Base-by-base conservation (phyloP, 2,797 vertebrate genomes). In the Tangara arthus region DNA sequence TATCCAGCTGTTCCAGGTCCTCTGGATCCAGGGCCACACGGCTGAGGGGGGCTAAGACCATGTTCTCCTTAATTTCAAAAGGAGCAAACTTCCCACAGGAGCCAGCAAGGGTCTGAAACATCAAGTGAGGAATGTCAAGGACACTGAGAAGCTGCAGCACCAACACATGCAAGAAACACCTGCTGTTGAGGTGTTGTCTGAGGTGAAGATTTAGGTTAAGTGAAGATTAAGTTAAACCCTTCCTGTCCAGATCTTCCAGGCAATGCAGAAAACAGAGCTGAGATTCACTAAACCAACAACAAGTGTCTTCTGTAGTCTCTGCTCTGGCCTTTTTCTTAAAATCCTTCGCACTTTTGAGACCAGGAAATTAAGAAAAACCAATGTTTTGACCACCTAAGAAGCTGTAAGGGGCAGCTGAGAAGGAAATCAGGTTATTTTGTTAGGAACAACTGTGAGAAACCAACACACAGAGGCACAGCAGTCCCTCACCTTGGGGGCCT, bases 21-120 rank as follows among this genome's bases (percentile, higher is more conserved):
- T 98, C 98, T 7, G 98, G 98, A 19, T 98, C 98, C 83, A 98
- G 98, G 65, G 97, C 92, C 8, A 99, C 98, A 4, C 99, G 98
- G 52, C 97, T 98, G 61, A 98, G 96, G 2, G 99, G 99, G 19
- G 99, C 99, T 19, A 99, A 95, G 65, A 96, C 97, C 99, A 99
- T 99, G 96, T 99, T 98, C 90, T 99, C 98, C 96, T 99, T 99
- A 46, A 99, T 99, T 94, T 99, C 99, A 97, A 99, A 99, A 13
- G 99, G 99, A 82, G 99, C 99, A 96, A 99, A 99, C 96, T 99
- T 99, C 16, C 99, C 99, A 85, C 99, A 99, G 15, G 98, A 98
- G 87, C 99, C 98, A 2, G 99, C 98, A 56, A 99, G 98, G 9
- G 98, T 99, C 99, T 99, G 97, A n/a, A 97, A 97, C 0, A 3